Conservation (phyloP, 1,140 invertebrate genomes). For the Antheraea mylitta region DNA sequence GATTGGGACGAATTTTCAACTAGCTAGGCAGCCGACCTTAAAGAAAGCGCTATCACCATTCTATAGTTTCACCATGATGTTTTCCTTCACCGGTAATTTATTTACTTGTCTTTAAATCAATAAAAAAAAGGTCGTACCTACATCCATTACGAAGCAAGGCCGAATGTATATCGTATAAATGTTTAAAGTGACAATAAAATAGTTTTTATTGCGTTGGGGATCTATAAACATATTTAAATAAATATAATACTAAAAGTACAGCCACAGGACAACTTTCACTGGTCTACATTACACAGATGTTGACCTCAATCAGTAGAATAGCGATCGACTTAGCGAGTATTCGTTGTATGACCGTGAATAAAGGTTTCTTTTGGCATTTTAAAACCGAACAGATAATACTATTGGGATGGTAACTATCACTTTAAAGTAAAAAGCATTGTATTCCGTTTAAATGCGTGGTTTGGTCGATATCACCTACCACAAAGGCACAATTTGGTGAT, state of each 20-base stretch:
- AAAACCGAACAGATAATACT: background rate
- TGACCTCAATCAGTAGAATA: constrained; percentile 23
- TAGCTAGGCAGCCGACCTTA: too few relatives aligned
- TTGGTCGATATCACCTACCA: too few relatives aligned
- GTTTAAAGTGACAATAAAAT: background rate
- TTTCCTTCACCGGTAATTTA: too few relatives aligned
- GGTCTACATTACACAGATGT: constrained; percentile 32
- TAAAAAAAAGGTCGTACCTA: too few relatives aligned
- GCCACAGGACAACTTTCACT: constrained; percentile 50
- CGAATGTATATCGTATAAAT: background rate
- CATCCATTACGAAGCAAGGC: too few relatives aligned
- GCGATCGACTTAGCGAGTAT: background rate
- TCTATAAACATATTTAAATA: background rate
- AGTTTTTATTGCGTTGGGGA: background rate
- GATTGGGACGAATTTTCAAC: too few relatives aligned
- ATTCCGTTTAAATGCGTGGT: too few relatives aligned
- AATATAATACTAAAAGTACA: background rate
- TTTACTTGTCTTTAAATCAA: too few relatives aligned
- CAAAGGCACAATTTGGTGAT: too few relatives aligned
- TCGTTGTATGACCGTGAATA: background rate
- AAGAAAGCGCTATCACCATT: too few relatives aligned
- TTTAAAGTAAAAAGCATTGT: too few relatives aligned
- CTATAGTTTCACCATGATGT: too few relatives aligned
- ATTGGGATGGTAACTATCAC: background rate
- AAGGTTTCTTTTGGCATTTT: background rate